These are phyloP conservation scores for Synanthedon formicaeformis DNA, from an alignment of 2,888 invertebrate species.

Conservation along the genomic window DNA sequence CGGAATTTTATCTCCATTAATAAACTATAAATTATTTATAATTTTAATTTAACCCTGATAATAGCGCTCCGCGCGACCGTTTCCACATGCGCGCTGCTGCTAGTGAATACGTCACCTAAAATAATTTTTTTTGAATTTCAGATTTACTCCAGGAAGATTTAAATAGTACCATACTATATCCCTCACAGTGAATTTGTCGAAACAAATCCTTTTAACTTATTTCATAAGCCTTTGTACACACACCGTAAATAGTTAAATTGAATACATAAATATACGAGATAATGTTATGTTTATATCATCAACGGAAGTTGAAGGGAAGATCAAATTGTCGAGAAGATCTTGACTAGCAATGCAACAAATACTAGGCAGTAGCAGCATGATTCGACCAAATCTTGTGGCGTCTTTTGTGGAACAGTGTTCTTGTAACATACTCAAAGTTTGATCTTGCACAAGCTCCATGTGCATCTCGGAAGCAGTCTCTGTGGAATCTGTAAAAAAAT, in stretches of 20 bases:
- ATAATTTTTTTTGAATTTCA: too few relatives aligned
- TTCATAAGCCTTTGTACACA: not conserved
- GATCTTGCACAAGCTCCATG: conserved; percentile 81
- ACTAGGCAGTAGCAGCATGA: conserved; percentile 79
- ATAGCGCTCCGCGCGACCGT: too few relatives aligned
- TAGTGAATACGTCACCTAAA: too few relatives aligned
- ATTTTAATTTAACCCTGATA: too few relatives aligned
- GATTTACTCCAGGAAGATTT: too few relatives aligned
- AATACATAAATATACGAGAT: conserved; percentile 38
- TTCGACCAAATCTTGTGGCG: conserved; percentile 76
- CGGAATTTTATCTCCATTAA: too few relatives aligned
- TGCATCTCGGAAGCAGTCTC: conserved; percentile 34
- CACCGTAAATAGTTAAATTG: conserved; percentile 12
- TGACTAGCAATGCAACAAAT: conserved; percentile 52
- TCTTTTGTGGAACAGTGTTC: conserved; percentile 72
- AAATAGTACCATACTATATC: not conserved
- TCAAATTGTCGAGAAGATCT: conserved; percentile 71
- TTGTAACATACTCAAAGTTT: conserved; percentile 81
- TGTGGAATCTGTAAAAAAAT: conserved; percentile 15
- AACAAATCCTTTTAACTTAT: conserved; percentile 1
- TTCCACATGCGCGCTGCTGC: too few relatives aligned
- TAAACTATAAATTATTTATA: too few relatives aligned
- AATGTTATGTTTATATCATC: conserved; percentile 39
- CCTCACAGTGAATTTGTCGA: not conserved
- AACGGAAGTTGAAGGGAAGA: conserved; percentile 77